Conservation (phyloP, 1,140 invertebrate genomes). For the Lepidurus couesii region DNA sequence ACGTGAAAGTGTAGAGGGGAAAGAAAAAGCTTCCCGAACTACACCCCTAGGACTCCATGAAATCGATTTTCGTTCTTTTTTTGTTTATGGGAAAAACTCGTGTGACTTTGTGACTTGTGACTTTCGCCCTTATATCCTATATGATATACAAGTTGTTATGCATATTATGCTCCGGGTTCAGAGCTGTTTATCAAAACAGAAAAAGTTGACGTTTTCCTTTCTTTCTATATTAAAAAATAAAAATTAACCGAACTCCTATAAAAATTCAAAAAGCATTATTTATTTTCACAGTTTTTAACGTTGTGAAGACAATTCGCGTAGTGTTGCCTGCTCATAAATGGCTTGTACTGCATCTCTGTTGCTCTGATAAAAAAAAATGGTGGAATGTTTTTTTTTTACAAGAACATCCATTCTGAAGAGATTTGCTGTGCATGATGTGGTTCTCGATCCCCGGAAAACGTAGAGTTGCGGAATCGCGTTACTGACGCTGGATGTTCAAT, state of each 20-base stretch:
- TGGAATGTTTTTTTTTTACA: not conserved
- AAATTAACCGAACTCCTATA: not conserved
- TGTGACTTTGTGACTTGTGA: not conserved
- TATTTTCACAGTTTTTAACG: no score
- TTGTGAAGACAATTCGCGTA: no score
- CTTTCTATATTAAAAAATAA: not conserved
- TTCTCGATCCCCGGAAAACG: not conserved
- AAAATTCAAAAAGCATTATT: not conserved
- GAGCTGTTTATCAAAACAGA: not conserved
- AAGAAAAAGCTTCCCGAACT: not conserved
- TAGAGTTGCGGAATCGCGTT: not conserved
- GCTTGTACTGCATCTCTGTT: not conserved
- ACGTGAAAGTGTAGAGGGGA: not conserved
- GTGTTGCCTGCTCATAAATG: not conserved
- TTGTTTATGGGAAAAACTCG: not conserved
- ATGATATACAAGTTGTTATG: not conserved
- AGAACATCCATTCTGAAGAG: not conserved
- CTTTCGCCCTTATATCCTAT: not conserved
- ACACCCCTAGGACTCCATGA: not conserved
- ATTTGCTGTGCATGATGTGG: not conserved
- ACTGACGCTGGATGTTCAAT: not conserved
- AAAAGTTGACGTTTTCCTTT: slow-evolving; percentile 12
- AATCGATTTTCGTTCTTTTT: not conserved
- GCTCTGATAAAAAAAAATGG: not conserved
- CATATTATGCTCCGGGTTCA: not conserved